Evolutionary conservation across 2,113 vertebrate genomes (phyloP).

Genomic region (Sphyrna mokarran): DNA sequence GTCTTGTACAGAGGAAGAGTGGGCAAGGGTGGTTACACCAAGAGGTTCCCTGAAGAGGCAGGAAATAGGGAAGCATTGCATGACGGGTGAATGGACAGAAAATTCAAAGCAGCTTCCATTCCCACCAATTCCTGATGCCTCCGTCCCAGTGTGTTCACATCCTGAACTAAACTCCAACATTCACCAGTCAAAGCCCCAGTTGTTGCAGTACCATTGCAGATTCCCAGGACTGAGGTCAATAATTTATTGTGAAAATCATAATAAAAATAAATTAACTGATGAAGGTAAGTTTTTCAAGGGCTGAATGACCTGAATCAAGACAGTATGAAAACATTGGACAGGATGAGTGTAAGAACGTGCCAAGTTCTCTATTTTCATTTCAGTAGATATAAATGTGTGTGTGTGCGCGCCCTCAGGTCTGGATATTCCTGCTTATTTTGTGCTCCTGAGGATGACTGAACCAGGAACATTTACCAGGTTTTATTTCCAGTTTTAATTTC

Average conservation of each 20-base stretch:
- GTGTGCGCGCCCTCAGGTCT: background rate
- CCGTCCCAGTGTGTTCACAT: too few relatives aligned
- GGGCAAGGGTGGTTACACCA: too few relatives aligned
- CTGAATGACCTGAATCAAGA: background rate
- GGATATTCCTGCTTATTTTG: background rate
- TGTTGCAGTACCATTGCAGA: background rate
- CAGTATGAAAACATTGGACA: background rate
- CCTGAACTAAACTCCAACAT: background rate
- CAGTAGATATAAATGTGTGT: background rate
- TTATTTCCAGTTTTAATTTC: too few relatives aligned
- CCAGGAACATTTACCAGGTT: background rate
- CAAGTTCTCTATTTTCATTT: background rate
- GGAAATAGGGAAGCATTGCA: background rate
- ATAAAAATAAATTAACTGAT: background rate
- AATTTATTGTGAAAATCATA: background rate
- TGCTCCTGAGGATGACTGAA: background rate
- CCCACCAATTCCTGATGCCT: too few relatives aligned
- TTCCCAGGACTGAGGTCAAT: background rate
- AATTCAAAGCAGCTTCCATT: too few relatives aligned
- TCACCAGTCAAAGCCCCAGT: background rate
- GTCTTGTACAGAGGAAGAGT: background rate
- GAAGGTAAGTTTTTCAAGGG: background rate
- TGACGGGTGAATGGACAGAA: background rate
- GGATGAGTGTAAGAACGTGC: background rate
- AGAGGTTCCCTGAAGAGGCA: background rate